Evolutionary conservation across 2,888 invertebrate species (phyloP).

Genomic region (Eilema depressum): DNA sequence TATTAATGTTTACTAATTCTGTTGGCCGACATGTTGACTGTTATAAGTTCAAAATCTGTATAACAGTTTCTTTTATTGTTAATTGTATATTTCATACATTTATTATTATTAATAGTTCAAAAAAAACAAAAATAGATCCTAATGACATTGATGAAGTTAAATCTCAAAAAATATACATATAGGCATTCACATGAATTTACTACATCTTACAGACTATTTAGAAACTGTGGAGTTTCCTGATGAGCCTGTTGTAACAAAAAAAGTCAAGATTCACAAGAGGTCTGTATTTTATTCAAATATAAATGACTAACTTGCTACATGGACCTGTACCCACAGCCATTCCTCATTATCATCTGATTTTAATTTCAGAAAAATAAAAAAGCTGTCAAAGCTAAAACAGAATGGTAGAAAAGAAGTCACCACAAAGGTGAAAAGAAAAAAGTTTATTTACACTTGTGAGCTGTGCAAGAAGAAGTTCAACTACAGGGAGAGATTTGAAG

Average conservation of each 20-base stretch:
- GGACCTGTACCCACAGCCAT: too few relatives aligned
- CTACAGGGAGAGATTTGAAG: slow-evolving; percentile 68
- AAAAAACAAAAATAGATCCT: too few relatives aligned
- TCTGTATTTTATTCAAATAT: slow-evolving; percentile 9
- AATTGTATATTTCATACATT: too few relatives aligned
- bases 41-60: too few relatives aligned
- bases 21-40: too few relatives aligned
- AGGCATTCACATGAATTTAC: not conserved
- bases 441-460: slow-evolving; percentile 67
- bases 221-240: slow-evolving; percentile 29
- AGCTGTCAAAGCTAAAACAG: slow-evolving; percentile 46
- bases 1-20: too few relatives aligned
- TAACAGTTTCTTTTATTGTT: too few relatives aligned
- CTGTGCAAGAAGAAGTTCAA: slow-evolving; percentile 74
- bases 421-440: slow-evolving; percentile 53
- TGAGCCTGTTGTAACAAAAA: slow-evolving; percentile 24
- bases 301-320: not conserved
- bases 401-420: slow-evolving; percentile 44
- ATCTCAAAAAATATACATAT: not conserved
- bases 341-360: not conserved
- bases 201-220: slow-evolving; percentile 36
- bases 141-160: too few relatives aligned
- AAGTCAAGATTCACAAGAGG: slow-evolving; percentile 35
- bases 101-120: too few relatives aligned
- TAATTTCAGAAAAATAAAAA: slow-evolving; percentile 44